Evolutionary conservation across 2,113 vertebrate species (phyloP).

Genomic region (Cranoglanis bouderius): DNA sequence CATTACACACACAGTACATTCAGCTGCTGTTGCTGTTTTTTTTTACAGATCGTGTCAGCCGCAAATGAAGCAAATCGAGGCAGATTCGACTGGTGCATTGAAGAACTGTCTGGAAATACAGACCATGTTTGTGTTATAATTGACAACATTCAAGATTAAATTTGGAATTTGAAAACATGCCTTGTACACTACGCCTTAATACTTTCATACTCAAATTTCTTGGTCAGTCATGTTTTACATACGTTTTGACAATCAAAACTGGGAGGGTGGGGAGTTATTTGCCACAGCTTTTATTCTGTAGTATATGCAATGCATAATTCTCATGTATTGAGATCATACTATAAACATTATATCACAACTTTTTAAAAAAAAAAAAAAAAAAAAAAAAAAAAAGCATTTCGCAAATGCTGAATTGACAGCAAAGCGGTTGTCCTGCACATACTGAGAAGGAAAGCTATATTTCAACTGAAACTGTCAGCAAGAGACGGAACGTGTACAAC

Average conservation of each 20-base stretch:
- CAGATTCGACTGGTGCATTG: not conserved
- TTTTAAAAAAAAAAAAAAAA: not conserved
- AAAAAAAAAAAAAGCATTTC: not conserved
- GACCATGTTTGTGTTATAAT: not conserved
- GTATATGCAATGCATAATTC: not conserved
- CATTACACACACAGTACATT: constrained; percentile 3
- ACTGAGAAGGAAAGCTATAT: constrained; percentile 14
- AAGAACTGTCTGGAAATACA: not conserved
- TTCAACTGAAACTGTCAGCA: constrained; percentile 3
- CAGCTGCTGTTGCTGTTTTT: no score
- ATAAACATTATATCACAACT: not conserved
- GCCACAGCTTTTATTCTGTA: not conserved
- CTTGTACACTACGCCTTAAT: not conserved
- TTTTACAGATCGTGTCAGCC: not conserved
- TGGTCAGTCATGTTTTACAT: constrained; percentile 1
- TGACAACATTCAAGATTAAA: not conserved
- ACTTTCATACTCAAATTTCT: not conserved
- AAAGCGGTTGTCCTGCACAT: constrained; percentile 4
- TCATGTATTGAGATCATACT: not conserved
- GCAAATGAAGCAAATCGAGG: not conserved
- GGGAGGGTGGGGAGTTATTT: not conserved
- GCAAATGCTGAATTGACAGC: not conserved
- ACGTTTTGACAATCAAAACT: constrained; percentile 1
- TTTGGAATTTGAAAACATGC: not conserved
- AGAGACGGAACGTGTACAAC: not conserved